Percentiles rank a stretch among this genome's conserved stretches.
These are phyloP conservation scores for Aselliscus stoliczkanus DNA, from an alignment of 2,797 vertebrate genomes.

Conservation along the genomic window DNA sequence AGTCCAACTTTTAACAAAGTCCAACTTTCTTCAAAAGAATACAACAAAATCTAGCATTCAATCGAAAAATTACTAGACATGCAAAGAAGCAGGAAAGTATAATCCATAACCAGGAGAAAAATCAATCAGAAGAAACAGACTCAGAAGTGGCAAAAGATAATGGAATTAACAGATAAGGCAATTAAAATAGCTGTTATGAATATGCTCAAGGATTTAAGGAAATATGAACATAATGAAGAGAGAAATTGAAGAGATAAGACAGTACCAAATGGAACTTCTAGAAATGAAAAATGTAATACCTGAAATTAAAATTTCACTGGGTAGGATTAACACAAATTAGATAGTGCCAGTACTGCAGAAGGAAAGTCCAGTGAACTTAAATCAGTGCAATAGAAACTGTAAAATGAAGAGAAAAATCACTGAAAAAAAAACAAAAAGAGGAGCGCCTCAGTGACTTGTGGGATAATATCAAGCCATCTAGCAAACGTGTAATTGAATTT, in stretches of 20 bases:
- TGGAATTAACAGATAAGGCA: background rate
- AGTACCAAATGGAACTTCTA: background rate
- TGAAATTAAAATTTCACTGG: conserved; percentile 11
- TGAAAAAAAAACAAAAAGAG: background rate
- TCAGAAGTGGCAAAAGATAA: background rate
- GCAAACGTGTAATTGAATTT: background rate
- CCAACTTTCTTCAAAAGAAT: background rate
- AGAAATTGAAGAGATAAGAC: conserved; percentile 12
- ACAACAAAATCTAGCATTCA: background rate
- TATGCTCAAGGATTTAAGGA: background rate
- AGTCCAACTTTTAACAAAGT: too few relatives aligned
- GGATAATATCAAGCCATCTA: background rate
- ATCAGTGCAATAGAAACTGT: background rate
- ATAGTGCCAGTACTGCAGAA: background rate
- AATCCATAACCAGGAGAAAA: conserved; percentile 1
- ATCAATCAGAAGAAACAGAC: background rate
- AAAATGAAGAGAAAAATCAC: background rate
- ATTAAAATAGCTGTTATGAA: background rate
- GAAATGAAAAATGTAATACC: background rate
- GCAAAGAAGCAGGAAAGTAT: conserved; percentile 9
- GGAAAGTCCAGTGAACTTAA: background rate
- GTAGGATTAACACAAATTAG: background rate
- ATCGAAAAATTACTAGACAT: background rate
- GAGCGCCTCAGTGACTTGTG: background rate
- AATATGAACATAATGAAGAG: background rate